Percentiles rank a stretch among this genome's conserved stretches.
These are phyloP conservation scores for Thaumetopoea pityocampa DNA, from an alignment of 1,140 invertebrate species.

Conservation along the genomic window DNA sequence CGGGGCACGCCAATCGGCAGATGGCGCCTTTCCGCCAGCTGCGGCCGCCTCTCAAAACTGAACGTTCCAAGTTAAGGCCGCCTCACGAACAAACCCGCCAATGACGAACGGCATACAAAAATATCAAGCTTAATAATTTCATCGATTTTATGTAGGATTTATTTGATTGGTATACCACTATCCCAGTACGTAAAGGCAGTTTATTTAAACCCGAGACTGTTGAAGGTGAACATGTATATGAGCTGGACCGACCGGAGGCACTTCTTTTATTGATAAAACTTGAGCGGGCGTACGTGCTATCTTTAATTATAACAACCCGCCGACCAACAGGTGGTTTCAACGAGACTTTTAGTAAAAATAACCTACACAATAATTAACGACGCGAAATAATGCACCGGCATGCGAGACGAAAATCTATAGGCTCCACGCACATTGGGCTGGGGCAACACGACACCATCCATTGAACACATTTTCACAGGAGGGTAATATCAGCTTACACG, in stretches of 20 bases:
- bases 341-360: constrained; percentile 40
- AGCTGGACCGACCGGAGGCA: constrained; percentile 26
- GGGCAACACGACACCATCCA: constrained; percentile 60
- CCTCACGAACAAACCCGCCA: constrained; percentile 17
- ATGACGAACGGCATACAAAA: constrained; percentile 3
- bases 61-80: constrained; percentile 32
- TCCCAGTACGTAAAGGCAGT: constrained; percentile 12
- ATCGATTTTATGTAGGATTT: no score
- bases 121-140: no score
- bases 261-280: constrained; percentile 39
- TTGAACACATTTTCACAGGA: constrained; percentile 70
- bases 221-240: constrained; percentile 49
- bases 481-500: constrained; percentile 70
- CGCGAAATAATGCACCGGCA: constrained; percentile 73
- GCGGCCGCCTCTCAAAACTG: constrained; percentile 32
- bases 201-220: constrained; percentile 29
- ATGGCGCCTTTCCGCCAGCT: constrained; percentile 67
- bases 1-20: constrained; percentile 51
- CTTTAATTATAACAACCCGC: constrained; percentile 55
- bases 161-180: no score
- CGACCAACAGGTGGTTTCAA: constrained; percentile 61
- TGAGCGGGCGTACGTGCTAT: constrained; percentile 28
- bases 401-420: constrained; percentile 71
- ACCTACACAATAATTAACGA: constrained; percentile 67
- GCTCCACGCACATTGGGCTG: constrained; percentile 42